Percentiles rank a stretch among this genome's conserved stretches.
phyloP scores from a whole-genome alignment of 2,113 vertebrate genomes.

The Bos indicus region DNA sequence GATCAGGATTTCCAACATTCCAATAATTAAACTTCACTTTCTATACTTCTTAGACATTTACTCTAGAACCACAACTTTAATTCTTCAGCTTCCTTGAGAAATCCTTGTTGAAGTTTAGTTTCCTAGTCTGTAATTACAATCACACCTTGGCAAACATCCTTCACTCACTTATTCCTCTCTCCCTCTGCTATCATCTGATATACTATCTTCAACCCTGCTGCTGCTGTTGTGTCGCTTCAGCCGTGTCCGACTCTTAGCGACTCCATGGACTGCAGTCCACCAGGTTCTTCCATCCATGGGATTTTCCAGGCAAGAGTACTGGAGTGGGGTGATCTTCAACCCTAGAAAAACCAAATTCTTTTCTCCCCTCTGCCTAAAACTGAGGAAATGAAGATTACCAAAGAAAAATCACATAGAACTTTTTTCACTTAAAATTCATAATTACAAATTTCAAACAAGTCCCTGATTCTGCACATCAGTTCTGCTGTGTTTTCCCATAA shows the following conservation, averaged over 20 bases:
- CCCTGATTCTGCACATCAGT: neutral
- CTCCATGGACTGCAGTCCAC: no score
- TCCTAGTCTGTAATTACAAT: neutral
- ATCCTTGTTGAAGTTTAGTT: neutral
- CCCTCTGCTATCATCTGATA: neutral
- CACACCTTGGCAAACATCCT: neutral
- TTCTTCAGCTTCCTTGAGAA: neutral
- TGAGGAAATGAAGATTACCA: neutral
- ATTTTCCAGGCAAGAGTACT: no score
- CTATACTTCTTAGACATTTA: neutral
- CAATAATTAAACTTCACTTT: neutral
- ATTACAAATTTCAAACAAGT: neutral
- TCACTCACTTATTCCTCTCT: neutral
- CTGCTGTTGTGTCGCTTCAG: no score
- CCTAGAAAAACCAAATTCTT: neutral
- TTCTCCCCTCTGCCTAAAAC: neutral
- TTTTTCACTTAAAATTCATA: neutral
- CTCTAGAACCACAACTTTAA: neutral
- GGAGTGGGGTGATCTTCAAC: neutral
- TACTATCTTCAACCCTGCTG: neutral
- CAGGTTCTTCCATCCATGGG: no score
- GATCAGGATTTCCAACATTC: neutral
- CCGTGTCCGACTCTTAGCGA: no score
- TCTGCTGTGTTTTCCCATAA: constrained; percentile 24
- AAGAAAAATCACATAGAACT: neutral